Conservation (phyloP, 2,888 invertebrate genomes). For the Lutraria lutraria region DNA sequence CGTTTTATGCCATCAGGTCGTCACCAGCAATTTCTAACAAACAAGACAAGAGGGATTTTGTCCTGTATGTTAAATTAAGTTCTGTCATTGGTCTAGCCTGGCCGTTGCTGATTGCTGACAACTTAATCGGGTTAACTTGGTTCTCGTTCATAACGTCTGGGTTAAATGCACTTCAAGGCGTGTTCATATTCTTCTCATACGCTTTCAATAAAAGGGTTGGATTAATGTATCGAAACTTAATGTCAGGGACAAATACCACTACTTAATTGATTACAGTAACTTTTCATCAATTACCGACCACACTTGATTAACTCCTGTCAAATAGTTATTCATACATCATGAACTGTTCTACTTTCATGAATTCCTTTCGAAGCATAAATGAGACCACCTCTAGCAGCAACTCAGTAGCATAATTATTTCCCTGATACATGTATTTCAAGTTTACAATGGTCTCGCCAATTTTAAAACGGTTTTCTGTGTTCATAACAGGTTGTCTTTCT, state of each 20-base stretch:
- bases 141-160: constrained; percentile 70
- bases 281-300: not conserved
- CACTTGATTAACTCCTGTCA: not conserved
- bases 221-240: not conserved
- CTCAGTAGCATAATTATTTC: too few relatives aligned
- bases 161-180: constrained; percentile 73
- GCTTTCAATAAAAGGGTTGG: constrained; percentile 56
- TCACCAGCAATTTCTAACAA: constrained; percentile 43
- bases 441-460: too few relatives aligned
- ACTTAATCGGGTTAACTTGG: constrained; percentile 58
- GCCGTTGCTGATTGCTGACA: constrained; percentile 72
- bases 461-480: too few relatives aligned
- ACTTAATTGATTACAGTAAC: not conserved
- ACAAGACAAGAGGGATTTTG: constrained; percentile 49
- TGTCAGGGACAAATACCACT: not conserved
- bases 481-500: too few relatives aligned
- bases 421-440: too few relatives aligned
- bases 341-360: not conserved
- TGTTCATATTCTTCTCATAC: constrained; percentile 72
- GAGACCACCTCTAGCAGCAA: too few relatives aligned
- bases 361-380: not conserved
- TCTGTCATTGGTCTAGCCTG: constrained; percentile 74
- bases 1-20: constrained; percentile 61
- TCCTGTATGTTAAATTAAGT: constrained; percentile 72
- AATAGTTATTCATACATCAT: not conserved